Conservation (phyloP, 2,888 invertebrate genomes). For the Cataglyphis livida region DNA sequence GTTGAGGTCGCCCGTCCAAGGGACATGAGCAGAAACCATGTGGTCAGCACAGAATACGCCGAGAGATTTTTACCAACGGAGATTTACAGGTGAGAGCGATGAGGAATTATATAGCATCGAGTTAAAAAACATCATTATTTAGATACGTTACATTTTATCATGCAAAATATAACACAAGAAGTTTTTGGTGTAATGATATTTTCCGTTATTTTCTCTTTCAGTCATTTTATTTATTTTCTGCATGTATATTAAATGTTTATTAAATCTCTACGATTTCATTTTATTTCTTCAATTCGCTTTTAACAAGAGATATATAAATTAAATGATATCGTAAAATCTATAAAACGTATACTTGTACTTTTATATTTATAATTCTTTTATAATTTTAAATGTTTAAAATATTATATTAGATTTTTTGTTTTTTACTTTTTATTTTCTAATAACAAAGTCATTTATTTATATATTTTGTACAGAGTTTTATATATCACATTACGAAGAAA, state of each 20-base stretch:
- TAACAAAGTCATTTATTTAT: not conserved
- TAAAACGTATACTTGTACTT: not conserved
- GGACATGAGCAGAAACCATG: slow-evolving; percentile 86
- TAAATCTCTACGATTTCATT: too few relatives aligned
- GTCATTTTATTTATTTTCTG: not conserved
- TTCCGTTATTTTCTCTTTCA: not conserved
- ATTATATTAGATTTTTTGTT: not conserved
- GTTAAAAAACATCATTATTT: not conserved
- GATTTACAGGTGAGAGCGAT: slow-evolving; percentile 83
- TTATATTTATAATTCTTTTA: not conserved
- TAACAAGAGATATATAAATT: not conserved
- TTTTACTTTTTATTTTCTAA: not conserved
- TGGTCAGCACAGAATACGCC: slow-evolving; percentile 85
- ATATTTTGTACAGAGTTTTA: not conserved
- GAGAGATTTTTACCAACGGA: slow-evolving; percentile 83
- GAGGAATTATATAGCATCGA: not conserved
- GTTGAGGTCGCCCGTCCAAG: slow-evolving; percentile 85
- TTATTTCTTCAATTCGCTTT: not conserved
- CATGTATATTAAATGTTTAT: not conserved
- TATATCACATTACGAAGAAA: not conserved
- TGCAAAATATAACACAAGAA: not conserved
- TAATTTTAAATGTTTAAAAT: not conserved
- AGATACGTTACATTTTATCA: not conserved
- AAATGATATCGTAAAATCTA: not conserved
- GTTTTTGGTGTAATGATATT: not conserved